Base-by-base conservation (phyloP, 2,797 vertebrate genomes). In the Falco naumanni region DNA sequence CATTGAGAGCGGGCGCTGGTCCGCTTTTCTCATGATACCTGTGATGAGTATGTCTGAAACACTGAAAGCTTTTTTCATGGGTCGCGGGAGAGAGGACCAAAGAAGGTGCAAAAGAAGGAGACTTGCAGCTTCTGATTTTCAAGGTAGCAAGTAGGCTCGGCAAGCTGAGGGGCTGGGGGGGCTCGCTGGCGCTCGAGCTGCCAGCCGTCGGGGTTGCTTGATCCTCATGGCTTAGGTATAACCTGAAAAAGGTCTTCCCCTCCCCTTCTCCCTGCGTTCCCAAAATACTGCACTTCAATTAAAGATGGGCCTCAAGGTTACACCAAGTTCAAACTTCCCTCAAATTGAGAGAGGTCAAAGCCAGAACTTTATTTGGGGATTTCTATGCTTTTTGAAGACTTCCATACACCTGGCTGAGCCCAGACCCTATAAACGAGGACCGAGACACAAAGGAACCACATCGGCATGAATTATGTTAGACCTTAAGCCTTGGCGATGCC, bases 291-390 rank as follows among this genome's bases (percentile, higher is more conserved):
- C 54, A 33, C 64, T 90, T 93, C 34, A 93, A 25, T 87, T 93
- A 72, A 69, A 91, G 61, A 47, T 81, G 76, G 82, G 43, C 72
- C 79, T 91, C 66, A 61, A 90, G 84, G 93, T 95, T 92, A 83
- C 31, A 10, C 37, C 48, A 72, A 93, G 87, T 92, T 92, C 87
- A 95, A 59, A 77, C 39, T 84, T 92, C 45, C 1, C 12, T 75
- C 10, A 9, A 48, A 76, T 88, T 64, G 47, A 69, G 69, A 20
- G 33, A 76, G 56, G 71, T 94, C 82, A 83, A 71, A 60, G 51
- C 19, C 69, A 72, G 57, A 76, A 56, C 29, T 83, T 61, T 39
- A 68, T 76, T 68, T 89, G 79, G 69, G 18, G 65, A 68, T 94
- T 93, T 94, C 57, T 53, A 0, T 78, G 61, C 43, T 87, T 91